A percentile compares a stretch with the other conserved stretches of the same genome.
phyloP scores from a whole-genome alignment of 2,113 vertebrate species.

The Psammodynastes pulverulentus region DNA sequence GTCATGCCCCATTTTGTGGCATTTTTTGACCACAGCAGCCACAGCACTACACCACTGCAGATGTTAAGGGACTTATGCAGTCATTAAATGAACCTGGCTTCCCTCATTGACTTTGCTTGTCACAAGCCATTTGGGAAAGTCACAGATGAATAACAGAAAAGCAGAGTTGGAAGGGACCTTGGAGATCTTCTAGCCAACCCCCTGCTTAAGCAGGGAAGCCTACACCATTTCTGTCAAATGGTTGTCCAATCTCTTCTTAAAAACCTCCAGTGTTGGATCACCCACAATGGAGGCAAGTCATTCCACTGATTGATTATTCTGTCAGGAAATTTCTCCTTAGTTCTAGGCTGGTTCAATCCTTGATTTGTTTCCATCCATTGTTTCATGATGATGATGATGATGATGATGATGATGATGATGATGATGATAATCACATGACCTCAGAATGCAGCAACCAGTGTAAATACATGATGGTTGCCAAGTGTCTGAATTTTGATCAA shows the following conservation, averaged over 20 bases:
- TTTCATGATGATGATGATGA: neutral
- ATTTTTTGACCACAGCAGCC: neutral
- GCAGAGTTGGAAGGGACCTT: neutral
- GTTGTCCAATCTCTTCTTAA: neutral
- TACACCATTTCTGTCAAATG: neutral
- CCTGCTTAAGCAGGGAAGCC: neutral
- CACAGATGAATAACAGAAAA: neutral
- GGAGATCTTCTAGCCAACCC: neutral
- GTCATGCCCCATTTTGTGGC: neutral
- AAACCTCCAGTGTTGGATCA: neutral
- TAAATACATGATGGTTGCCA: neutral
- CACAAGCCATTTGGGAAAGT: neutral
- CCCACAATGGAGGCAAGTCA: neutral
- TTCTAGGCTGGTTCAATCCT: neutral
- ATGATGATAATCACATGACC: neutral
- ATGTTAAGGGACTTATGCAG: neutral
- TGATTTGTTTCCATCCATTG: neutral
- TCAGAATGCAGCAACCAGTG: neutral
- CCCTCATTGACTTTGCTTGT: neutral
- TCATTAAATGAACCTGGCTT: neutral
- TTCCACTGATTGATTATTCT: neutral
- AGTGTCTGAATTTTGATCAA: neutral
- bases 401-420: neutral
- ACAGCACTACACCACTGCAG: neutral
- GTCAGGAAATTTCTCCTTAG: neutral